These are phyloP conservation scores for Oncorhynchus kisutch DNA, from an alignment of 2,113 vertebrate species.

Conservation along the genomic window DNA sequence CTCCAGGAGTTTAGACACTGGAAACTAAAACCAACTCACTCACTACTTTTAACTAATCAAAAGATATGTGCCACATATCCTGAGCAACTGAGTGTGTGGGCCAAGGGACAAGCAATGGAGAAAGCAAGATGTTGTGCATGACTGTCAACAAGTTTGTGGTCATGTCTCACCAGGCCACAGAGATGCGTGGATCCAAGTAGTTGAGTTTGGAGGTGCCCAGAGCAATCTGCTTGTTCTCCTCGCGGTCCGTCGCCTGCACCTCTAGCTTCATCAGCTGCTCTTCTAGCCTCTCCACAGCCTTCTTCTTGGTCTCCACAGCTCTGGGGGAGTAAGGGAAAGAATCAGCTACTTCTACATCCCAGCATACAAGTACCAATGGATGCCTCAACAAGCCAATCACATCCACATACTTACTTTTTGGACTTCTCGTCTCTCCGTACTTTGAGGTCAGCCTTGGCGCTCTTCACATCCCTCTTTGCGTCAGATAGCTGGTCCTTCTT, in stretches of 20 bases:
- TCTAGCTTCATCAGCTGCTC: constrained; percentile 98
- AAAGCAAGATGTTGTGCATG: neutral
- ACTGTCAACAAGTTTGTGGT: neutral
- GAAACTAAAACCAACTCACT: neutral
- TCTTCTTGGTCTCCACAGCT: constrained; percentile 91
- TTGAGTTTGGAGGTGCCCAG: constrained; percentile 97
- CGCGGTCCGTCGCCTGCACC: constrained; percentile 95
- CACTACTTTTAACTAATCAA: too few relatives aligned
- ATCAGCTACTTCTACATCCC: neutral
- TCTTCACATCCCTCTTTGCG: constrained; percentile 91
- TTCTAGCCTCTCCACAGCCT: constrained; percentile 91
- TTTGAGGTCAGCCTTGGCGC: constrained; percentile 95
- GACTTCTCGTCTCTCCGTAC: constrained; percentile 91
- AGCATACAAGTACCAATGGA: neutral
- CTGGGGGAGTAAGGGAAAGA: constrained; percentile 59
- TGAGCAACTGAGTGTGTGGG: neutral
- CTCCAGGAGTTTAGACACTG: neutral
- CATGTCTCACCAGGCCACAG: constrained; percentile 89
- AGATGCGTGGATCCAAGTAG: constrained; percentile 96
- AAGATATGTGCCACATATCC: neutral
- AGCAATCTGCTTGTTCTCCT: constrained; percentile 98
- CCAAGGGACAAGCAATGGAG: neutral
- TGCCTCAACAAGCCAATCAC: neutral
- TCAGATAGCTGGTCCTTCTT: constrained; percentile 94
- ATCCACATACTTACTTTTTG: constrained; percentile 83